Percentiles rank a stretch among this genome's conserved stretches.
phyloP scores from a whole-genome alignment of 2,888 invertebrate genomes.

The Mermis nigrescens region DNA sequence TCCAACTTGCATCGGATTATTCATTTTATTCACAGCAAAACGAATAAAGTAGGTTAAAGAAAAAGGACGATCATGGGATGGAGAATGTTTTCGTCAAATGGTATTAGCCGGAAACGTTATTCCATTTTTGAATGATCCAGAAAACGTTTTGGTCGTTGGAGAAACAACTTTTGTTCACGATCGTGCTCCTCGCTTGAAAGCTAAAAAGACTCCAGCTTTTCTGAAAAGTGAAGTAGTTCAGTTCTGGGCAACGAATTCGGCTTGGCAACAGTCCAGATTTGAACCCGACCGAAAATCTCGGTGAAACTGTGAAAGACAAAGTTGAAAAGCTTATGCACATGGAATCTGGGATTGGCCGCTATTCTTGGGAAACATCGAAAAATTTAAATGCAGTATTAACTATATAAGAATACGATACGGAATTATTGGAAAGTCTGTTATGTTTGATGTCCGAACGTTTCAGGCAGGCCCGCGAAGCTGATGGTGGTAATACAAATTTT shows the following conservation, averaged over 20 bases:
- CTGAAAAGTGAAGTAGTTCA: too few relatives aligned
- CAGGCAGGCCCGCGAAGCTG: background rate
- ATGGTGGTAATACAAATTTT: background rate
- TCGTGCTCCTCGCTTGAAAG: background rate
- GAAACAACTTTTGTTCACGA: background rate
- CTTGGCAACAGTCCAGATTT: background rate
- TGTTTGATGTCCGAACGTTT: background rate
- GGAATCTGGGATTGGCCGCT: background rate
- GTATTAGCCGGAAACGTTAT: background rate
- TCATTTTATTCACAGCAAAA: background rate
- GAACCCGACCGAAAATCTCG: background rate
- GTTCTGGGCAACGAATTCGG: too few relatives aligned
- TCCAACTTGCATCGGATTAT: background rate
- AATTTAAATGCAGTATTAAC: background rate
- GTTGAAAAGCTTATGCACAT: background rate
- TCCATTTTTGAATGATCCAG: background rate
- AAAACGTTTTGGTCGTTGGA: background rate
- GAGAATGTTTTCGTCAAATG: background rate
- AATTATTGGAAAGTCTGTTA: background rate
- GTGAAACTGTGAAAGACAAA: background rate
- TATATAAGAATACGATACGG: background rate
- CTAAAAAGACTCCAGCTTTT: too few relatives aligned
- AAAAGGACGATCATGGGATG: background rate
- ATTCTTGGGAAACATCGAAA: background rate
- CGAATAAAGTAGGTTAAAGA: background rate